Conservation (phyloP, 2,113 vertebrate genomes). For the Cyprinodon tularosa region DNA sequence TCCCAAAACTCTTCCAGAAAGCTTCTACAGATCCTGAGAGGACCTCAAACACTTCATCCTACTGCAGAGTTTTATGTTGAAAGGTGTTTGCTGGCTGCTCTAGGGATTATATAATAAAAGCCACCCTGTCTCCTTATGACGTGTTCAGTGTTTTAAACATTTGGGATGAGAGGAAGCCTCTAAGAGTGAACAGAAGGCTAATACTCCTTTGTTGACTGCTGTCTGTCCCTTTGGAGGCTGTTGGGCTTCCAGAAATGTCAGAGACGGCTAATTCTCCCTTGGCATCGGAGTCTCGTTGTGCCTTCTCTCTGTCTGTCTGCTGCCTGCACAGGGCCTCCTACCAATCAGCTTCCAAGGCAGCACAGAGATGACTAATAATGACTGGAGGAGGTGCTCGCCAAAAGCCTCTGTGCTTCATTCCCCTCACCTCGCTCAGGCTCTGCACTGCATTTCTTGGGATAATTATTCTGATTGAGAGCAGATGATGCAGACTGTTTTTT, state of each 20-base stretch:
- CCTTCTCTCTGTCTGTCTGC: slow-evolving; percentile 31
- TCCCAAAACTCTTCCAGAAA: slow-evolving; percentile 39
- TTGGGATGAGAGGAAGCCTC: slow-evolving; percentile 44
- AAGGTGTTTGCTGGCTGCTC: slow-evolving; percentile 33
- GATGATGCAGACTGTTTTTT: slow-evolving; percentile 55
- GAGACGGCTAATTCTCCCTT: slow-evolving; percentile 46
- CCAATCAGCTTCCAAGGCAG: slow-evolving; percentile 56
- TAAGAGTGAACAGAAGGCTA: slow-evolving; percentile 46
- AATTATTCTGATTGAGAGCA: slow-evolving; percentile 74
- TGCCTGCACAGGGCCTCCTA: slow-evolving; percentile 40
- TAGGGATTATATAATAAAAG: slow-evolving; percentile 32
- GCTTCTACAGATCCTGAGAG: slow-evolving; percentile 42
- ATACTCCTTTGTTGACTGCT: slow-evolving; percentile 29
- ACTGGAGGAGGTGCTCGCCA: slow-evolving; percentile 62
- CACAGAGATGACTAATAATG: slow-evolving; percentile 66
- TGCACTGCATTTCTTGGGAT: slow-evolving; percentile 62
- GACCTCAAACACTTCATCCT: slow-evolving; percentile 34
- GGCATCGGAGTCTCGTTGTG: slow-evolving; percentile 50
- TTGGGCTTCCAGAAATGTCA: slow-evolving; percentile 45
- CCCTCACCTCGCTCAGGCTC: slow-evolving; percentile 63
- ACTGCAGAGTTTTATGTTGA: slow-evolving; percentile 13
- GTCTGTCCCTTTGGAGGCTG: slow-evolving; percentile 47
- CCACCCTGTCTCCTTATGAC: slow-evolving; percentile 33
- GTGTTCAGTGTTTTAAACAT: slow-evolving; percentile 30
- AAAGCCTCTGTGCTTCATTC: slow-evolving; percentile 64